Conservation (phyloP, 2,888 invertebrate species). For the Andrena trimmerana region DNA sequence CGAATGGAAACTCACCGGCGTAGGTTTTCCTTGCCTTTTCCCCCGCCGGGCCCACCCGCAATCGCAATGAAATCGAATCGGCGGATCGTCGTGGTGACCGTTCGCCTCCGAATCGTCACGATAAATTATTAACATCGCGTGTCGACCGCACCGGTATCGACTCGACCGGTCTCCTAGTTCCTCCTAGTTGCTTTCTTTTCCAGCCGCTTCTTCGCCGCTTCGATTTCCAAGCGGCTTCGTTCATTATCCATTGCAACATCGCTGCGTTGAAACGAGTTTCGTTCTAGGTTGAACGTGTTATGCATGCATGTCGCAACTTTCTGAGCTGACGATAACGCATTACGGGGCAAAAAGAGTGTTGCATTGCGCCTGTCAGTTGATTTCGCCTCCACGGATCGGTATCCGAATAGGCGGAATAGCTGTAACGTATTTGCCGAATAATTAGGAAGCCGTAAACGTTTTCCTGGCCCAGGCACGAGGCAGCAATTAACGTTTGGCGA, state of each 20-base stretch:
- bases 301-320: not conserved
- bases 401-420: not conserved
- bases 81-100: conserved; percentile 51
- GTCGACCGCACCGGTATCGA: conserved; percentile 50
- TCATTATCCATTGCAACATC: conserved; percentile 10
- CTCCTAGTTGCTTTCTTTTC: not conserved
- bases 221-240: conserved; percentile 44
- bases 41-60: conserved; percentile 15
- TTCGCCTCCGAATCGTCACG: conserved; percentile 58
- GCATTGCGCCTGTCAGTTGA: too few relatives aligned
- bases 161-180: conserved; percentile 28
- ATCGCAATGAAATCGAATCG: conserved; percentile 52
- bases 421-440: not conserved
- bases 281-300: not conserved
- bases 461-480: not conserved
- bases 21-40: conserved; percentile 30
- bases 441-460: not conserved
- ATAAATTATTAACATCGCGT: conserved; percentile 78
- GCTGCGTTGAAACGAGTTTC: not conserved
- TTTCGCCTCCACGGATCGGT: too few relatives aligned
- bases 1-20: not conserved
- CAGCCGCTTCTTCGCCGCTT: conserved; percentile 30
- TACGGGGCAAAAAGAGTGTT: not conserved
- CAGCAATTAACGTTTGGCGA: conserved; percentile 8
- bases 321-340: not conserved